These are phyloP conservation scores for Orchesella cincta DNA, from an alignment of 1,140 invertebrate genomes.

Conservation along the genomic window DNA sequence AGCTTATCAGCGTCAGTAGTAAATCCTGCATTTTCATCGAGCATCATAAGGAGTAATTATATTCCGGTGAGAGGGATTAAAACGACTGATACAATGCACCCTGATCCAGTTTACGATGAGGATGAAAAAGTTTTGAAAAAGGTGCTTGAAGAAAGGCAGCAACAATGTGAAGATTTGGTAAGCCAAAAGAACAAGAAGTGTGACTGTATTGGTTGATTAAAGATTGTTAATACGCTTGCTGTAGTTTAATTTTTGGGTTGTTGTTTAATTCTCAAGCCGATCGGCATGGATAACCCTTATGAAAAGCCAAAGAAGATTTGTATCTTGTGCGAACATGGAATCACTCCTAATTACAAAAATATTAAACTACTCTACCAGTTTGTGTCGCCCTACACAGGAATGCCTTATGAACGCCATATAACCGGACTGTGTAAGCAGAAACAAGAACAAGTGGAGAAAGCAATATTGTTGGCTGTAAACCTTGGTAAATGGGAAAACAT, in stretches of 20 bases:
- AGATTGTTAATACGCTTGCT: background rate
- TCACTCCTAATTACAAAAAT: constrained; percentile 90
- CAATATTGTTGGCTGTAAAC: constrained; percentile 71
- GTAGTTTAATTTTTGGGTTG: no score
- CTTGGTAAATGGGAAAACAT: constrained; percentile 61
- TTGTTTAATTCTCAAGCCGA: constrained; percentile 58
- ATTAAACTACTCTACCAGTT: constrained; percentile 88
- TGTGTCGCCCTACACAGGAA: constrained; percentile 88
- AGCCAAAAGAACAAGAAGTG: background rate
- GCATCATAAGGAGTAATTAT: no score
- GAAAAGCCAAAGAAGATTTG: constrained; percentile 72
- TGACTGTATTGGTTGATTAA: background rate
- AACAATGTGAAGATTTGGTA: constrained; percentile 43
- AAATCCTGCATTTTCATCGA: no score
- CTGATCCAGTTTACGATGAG: constrained; percentile 40
- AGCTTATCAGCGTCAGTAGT: no score
- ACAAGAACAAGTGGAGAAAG: constrained; percentile 69
- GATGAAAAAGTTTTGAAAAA: constrained; percentile 48
- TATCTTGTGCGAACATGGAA: constrained; percentile 82
- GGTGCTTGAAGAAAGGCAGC: constrained; percentile 39
- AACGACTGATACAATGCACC: constrained; percentile 46
- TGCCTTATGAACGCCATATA: constrained; percentile 85
- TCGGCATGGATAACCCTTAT: constrained; percentile 80
- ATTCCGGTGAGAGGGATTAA: constrained; percentile 33
- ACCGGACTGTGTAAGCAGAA: constrained; percentile 81